Percentiles rank a stretch among this genome's conserved stretches.
These are phyloP conservation scores for Pogonocichla stellata DNA, from an alignment of 2,113 vertebrate species.

Conservation along the genomic window DNA sequence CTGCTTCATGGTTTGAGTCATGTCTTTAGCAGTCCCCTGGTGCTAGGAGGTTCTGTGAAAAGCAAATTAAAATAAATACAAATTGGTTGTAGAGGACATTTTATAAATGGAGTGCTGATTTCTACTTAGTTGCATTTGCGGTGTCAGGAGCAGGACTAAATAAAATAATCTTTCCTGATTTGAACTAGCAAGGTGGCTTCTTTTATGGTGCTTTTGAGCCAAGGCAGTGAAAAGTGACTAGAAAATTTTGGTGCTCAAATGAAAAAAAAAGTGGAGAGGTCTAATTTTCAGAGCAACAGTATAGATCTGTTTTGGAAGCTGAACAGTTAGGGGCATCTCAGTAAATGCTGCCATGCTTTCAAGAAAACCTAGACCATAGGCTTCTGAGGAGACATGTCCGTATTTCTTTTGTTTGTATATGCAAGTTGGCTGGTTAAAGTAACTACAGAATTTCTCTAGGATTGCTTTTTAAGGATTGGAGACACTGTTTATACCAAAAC, in stretches of 20 bases:
- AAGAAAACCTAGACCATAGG: not conserved
- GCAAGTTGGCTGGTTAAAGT: not conserved
- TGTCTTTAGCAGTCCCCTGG: not conserved
- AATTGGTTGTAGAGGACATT: not conserved
- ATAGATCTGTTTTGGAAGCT: not conserved
- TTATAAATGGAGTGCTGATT: not conserved
- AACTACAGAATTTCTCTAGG: not conserved
- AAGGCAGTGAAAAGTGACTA: not conserved
- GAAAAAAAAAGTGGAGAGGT: not conserved
- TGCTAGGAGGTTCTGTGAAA: not conserved
- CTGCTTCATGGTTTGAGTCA: not conserved
- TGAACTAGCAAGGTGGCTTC: not conserved
- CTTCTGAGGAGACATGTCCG: not conserved
- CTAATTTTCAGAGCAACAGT: not conserved
- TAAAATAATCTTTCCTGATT: not conserved
- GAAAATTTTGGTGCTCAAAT: not conserved
- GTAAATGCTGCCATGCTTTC: not conserved
- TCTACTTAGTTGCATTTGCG: not conserved
- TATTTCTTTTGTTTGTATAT: not conserved
- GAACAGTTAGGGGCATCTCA: not conserved
- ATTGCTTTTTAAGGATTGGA: not conserved
- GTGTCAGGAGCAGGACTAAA: not conserved
- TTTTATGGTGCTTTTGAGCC: not conserved
- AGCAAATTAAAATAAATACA: not conserved
- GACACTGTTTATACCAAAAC: not conserved